phyloP scores from a whole-genome alignment of 1,140 invertebrate species.

The Solenopsis invicta region DNA sequence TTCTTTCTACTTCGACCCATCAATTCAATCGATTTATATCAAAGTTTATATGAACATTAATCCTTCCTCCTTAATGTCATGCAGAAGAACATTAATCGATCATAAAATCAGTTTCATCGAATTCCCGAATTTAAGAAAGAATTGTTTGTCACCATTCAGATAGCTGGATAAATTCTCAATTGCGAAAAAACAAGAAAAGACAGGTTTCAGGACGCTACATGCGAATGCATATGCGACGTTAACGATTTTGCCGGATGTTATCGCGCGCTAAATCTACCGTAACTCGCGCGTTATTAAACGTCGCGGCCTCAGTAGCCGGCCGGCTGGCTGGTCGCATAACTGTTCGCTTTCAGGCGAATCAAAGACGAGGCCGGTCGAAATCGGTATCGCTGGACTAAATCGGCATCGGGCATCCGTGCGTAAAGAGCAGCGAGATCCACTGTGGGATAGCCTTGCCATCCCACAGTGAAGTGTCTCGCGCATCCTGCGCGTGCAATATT shows the following conservation, averaged over 20 bases:
- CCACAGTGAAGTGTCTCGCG: background rate
- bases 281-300: constrained; percentile 63
- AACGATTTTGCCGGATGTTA: constrained; percentile 74
- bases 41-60: background rate
- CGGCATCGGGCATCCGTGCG: constrained; percentile 10
- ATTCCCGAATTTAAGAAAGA: background rate
- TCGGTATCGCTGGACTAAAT: constrained; percentile 48
- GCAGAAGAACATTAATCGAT: background rate
- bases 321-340: constrained; percentile 51
- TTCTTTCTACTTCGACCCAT: background rate
- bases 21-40: background rate
- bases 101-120: background rate
- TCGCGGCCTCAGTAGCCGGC: constrained; percentile 41
- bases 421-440: constrained; percentile 28
- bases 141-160: background rate
- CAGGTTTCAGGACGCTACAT: background rate
- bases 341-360: constrained; percentile 55
- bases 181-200: background rate
- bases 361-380: constrained; percentile 38
- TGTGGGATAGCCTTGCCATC: background rate
- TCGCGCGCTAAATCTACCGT: constrained; percentile 70
- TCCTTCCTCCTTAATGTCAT: background rate
- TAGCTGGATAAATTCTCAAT: background rate
- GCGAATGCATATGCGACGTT: constrained; percentile 38
- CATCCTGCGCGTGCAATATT: background rate